Conservation (phyloP, 2,888 invertebrate species). For the Sclerodermus sp. region DNA sequence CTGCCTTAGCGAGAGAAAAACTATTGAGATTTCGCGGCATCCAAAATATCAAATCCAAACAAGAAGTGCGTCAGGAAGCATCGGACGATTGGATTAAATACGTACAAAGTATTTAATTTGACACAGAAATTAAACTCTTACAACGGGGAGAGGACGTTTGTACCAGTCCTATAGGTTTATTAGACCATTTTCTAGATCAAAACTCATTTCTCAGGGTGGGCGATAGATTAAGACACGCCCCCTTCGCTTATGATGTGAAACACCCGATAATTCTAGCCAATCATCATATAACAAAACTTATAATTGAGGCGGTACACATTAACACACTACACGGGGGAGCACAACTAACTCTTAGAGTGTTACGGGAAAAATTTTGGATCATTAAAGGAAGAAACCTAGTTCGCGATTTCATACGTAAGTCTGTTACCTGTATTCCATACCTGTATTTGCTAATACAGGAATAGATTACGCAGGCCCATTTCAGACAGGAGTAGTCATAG, state of each 20-base stretch:
- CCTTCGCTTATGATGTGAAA: not conserved
- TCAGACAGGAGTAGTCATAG: not conserved
- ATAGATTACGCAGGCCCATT: constrained; percentile 29
- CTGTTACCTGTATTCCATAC: constrained; percentile 5
- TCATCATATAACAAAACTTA: not conserved
- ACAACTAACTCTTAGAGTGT: too few species aligned
- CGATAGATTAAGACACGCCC: not conserved
- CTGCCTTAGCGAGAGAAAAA: not conserved
- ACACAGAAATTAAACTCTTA: not conserved
- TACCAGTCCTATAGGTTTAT: too few species aligned
- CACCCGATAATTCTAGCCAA: constrained; percentile 1
- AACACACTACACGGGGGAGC: too few species aligned
- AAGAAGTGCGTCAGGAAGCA: not conserved
- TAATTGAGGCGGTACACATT: not conserved
- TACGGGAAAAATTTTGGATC: too few species aligned
- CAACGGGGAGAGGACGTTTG: not conserved
- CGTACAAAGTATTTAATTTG: not conserved
- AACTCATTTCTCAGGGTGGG: constrained; percentile 1
- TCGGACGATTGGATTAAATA: not conserved
- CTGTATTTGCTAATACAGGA: constrained; percentile 11
- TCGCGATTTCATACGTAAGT: not conserved
- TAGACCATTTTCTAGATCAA: constrained; percentile 3
- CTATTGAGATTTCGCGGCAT: too few species aligned
- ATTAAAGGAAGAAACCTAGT: not conserved
- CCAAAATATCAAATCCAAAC: not conserved